phyloP scores from a whole-genome alignment of 2,113 vertebrate genomes.

The Gobius niger region DNA sequence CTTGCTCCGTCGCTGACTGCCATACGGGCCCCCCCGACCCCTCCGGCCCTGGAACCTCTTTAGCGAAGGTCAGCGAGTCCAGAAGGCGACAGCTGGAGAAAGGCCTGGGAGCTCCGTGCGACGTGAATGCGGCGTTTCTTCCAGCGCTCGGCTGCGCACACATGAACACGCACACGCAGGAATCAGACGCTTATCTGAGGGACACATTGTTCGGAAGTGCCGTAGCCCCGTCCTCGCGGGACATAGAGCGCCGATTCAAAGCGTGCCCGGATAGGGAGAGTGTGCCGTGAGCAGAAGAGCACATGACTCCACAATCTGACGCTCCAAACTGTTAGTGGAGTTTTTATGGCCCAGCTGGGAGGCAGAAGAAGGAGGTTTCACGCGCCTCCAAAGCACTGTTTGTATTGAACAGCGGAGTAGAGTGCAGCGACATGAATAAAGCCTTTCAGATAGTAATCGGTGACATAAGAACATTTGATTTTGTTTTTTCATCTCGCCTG shows the following conservation, averaged over 20 bases:
- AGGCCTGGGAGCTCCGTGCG: slow-evolving; percentile 59
- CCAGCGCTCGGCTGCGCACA: slow-evolving; percentile 26
- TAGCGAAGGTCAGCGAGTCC: slow-evolving; percentile 69
- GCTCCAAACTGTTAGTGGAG: neutral
- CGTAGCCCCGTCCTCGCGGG: slow-evolving; percentile 52
- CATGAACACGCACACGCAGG: slow-evolving; percentile 41
- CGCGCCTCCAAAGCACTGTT: neutral
- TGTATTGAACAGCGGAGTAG: neutral
- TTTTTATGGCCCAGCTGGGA: slow-evolving; percentile 15
- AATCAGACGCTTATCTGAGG: slow-evolving; percentile 74
- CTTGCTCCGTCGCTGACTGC: slow-evolving; percentile 25
- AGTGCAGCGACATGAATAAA: neutral
- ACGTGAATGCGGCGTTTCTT: slow-evolving; percentile 71
- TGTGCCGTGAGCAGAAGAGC: slow-evolving; percentile 14
- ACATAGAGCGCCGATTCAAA: slow-evolving; percentile 58
- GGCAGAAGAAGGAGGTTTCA: neutral
- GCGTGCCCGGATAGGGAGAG: slow-evolving; percentile 39
- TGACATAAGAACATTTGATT: neutral
- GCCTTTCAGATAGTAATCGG: neutral
- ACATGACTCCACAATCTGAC: slow-evolving; percentile 33
- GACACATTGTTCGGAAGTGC: slow-evolving; percentile 68
- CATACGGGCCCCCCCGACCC: slow-evolving; percentile 30
- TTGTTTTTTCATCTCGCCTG: too few relatives aligned
- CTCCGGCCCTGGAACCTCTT: slow-evolving; percentile 64
- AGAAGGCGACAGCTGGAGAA: slow-evolving; percentile 74